Base-by-base conservation (phyloP, 2,888 invertebrate species). In the Piscicola geometra region DNA sequence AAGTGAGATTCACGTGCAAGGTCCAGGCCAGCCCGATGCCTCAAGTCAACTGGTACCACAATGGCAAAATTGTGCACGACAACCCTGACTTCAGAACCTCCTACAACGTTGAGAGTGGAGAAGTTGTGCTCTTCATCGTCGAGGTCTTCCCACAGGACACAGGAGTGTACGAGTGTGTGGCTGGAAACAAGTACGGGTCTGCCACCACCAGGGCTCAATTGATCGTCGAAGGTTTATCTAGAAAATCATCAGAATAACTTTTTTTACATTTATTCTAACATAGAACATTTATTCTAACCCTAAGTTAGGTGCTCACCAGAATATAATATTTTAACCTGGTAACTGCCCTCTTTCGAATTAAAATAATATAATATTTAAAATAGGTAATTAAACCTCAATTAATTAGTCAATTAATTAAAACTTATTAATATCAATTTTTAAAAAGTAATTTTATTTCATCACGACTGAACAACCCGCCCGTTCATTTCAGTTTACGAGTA, bases 91-190 rank as follows among this genome's bases (percentile, higher is more conserved):
- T 80, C 79, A 82, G 76, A 82, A 84, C 79, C 81, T 83, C 79
- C 79, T 85, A 83, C 81, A 82, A 83, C 71, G 76, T 79, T 33
- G 83, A 83, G 68, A 80, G 81, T 67, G 85, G 85, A 25, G 81
- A 82, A 18, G 83, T 84, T 50, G 95, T 96, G 3, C 88, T 99
- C 75, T 95, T 98, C 86, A 90, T 99, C 75, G 88, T 97, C 15
- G 94, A 96, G 81, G 95, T 97, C 21, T 97, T 97, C 85, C 94
- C 98, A 18, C 92, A 92, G 82, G 99, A 99, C 87, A 94, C 94
- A 12, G 98, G 97, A 25, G 93, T 96, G 0, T 98, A 97, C 85
- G 94, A 94, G 21, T 97, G 96, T 83, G 92, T 93, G 85, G 97
- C 97, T 0, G 90, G 92, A 76, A 99, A 98, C 85, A 92, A 92